Conservation (phyloP, 2,797 vertebrate species). For the Phrynocephalus vlangalii region DNA sequence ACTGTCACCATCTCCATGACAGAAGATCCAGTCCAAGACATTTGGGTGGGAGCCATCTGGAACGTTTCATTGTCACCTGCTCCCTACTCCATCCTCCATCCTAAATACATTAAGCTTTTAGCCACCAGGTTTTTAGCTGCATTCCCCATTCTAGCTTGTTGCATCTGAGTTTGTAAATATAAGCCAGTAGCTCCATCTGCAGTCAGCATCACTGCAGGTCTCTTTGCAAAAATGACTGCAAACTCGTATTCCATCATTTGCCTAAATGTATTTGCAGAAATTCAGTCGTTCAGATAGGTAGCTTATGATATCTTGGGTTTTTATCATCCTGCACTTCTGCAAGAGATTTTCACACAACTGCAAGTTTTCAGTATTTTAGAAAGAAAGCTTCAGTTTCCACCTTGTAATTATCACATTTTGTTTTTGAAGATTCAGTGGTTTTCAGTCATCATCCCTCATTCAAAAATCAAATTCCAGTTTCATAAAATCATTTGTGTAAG, state of each 20-base stretch:
- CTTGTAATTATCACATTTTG: neutral
- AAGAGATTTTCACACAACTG: neutral
- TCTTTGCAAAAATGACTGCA: neutral
- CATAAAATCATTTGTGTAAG: no score
- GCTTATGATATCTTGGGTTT: no score
- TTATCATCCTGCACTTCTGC: neutral
- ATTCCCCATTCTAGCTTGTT: neutral
- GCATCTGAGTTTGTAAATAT: slow-evolving; percentile 57
- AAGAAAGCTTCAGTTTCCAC: neutral
- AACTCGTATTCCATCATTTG: no score
- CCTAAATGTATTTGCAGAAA: no score
- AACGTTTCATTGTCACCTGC: no score
- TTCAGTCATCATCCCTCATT: neutral
- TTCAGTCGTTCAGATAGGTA: no score
- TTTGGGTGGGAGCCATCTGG: no score
- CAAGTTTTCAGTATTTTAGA: neutral
- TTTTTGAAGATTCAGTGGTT: neutral
- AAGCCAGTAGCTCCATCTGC: slow-evolving; percentile 72
- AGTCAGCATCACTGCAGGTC: slow-evolving; percentile 49
- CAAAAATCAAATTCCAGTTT: no score
- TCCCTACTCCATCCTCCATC: no score
- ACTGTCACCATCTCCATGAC: no score
- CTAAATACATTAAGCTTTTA: neutral
- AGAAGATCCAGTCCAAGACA: no score
- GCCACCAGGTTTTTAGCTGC: neutral